Conservation (phyloP, 1,140 invertebrate species). For the Theocolax elegans region DNA sequence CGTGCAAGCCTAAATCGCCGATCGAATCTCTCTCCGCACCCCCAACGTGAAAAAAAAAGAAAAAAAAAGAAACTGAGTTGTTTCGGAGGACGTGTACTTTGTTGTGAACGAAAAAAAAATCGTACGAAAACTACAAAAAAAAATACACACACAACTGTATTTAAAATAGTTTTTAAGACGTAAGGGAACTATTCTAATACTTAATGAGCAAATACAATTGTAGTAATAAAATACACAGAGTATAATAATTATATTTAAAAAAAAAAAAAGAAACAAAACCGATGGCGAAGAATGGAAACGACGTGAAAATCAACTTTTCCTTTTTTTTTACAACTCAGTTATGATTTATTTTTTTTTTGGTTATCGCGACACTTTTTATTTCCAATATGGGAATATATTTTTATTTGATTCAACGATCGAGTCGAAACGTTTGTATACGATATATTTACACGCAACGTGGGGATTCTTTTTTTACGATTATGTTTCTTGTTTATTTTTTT, state of each 20-base stretch:
- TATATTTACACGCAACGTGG: neutral
- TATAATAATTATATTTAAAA: conserved; percentile 10
- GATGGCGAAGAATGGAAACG: no score
- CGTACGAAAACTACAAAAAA: neutral
- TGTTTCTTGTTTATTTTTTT: neutral
- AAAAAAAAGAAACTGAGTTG: conserved; percentile 34
- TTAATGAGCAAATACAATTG: conserved; percentile 19
- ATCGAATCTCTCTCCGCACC: no score
- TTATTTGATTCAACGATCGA: neutral
- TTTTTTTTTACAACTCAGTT: conserved; percentile 26
- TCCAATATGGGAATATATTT: neutral
- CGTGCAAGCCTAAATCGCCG: no score
- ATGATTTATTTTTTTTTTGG: no score
- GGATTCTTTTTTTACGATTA: neutral
- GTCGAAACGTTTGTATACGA: conserved; percentile 37
- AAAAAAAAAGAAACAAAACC: no score
- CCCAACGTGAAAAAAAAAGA: no score
- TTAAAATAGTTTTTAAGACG: conserved; percentile 23
- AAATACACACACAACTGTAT: conserved; percentile 16
- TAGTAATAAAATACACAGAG: neutral
- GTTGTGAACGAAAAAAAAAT: conserved; percentile 13
- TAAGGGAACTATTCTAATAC: conserved; percentile 19
- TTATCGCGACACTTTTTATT: no score
- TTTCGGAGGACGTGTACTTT: conserved; percentile 6
- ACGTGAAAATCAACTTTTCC: no score